A percentile compares a stretch with the other conserved stretches of the same genome.
Evolutionary conservation across 2,888 invertebrate genomes (phyloP).

Genomic region (Pristionchus maxplancki): DNA sequence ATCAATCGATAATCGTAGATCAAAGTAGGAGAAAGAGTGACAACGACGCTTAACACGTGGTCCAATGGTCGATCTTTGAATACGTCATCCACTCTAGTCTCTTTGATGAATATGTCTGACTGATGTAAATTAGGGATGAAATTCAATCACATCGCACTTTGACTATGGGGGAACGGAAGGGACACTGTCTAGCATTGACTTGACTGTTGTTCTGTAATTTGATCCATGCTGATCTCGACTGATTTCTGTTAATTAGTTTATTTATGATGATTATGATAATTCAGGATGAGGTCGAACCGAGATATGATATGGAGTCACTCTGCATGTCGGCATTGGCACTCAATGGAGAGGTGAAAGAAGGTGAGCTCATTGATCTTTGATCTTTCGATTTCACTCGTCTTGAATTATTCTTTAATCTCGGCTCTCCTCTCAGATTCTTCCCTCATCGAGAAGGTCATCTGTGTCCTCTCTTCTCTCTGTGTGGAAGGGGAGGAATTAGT

Average conservation of each 20-base stretch:
- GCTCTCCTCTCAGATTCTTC: not conserved
- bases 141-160: not conserved
- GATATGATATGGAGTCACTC: constrained; percentile 36
- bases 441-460: constrained; percentile 3
- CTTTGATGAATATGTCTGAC: not conserved
- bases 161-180: not conserved
- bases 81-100: not conserved
- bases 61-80: not conserved
- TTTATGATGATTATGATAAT: not conserved
- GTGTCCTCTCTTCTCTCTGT: constrained; percentile 26
- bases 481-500: constrained; percentile 52
- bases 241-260: not conserved
- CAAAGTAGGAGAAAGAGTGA: not conserved
- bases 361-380: not conserved
- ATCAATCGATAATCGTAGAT: constrained; percentile 1
- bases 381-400: not conserved
- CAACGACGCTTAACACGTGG: not conserved
- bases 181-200: not conserved
- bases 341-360: not conserved
- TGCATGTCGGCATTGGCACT: constrained; percentile 11
- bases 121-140: not conserved
- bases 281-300: constrained; percentile 40
- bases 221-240: not conserved
- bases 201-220: not conserved
- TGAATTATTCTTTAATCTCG: not conserved